Evolutionary conservation across 37 sponge, comb jelly and placozoan species (phyloP).

Genomic region (Ianthella basta): DNA sequence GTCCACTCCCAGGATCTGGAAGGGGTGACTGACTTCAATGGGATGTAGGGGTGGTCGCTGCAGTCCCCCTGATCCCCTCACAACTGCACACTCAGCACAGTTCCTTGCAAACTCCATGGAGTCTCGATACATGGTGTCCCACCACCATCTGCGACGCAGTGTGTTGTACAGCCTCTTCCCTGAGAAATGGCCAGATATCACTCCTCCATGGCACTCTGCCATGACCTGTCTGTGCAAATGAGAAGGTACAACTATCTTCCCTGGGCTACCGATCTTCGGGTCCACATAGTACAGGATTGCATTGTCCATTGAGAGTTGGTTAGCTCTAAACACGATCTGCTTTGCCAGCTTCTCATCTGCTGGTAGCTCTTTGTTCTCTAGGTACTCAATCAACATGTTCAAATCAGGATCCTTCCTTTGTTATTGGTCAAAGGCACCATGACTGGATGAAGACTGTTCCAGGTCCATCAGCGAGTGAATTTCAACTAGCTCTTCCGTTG

Average conservation of each 20-base stretch:
- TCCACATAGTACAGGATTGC: slow-evolving; percentile 38
- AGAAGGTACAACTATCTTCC: slow-evolving; percentile 35
- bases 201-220: slow-evolving; percentile 45
- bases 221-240: slow-evolving; percentile 34
- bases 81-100: slow-evolving; percentile 61
- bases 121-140: slow-evolving; percentile 54
- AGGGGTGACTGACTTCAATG: slow-evolving; percentile 56
- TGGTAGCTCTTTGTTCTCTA: slow-evolving; percentile 25
- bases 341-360: slow-evolving; percentile 13
- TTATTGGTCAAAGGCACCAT: neutral
- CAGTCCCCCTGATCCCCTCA: slow-evolving; percentile 28
- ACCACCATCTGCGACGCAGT: slow-evolving; percentile 55
- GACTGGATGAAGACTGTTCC: neutral
- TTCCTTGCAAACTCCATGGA: slow-evolving; percentile 4
- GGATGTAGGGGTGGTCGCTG: slow-evolving; percentile 48
- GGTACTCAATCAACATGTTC: slow-evolving; percentile 13
- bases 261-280: neutral
- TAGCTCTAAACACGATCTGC: neutral
- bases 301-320: slow-evolving; percentile 10
- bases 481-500: neutral
- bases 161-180: slow-evolving; percentile 35
- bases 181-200: slow-evolving; percentile 53
- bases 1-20: slow-evolving; percentile 65
- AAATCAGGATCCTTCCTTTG: slow-evolving; percentile 44
- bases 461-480: slow-evolving; percentile 1